phyloP scores from a whole-genome alignment of 2,113 vertebrate genomes.

The Melanerpes aurifrons region DNA sequence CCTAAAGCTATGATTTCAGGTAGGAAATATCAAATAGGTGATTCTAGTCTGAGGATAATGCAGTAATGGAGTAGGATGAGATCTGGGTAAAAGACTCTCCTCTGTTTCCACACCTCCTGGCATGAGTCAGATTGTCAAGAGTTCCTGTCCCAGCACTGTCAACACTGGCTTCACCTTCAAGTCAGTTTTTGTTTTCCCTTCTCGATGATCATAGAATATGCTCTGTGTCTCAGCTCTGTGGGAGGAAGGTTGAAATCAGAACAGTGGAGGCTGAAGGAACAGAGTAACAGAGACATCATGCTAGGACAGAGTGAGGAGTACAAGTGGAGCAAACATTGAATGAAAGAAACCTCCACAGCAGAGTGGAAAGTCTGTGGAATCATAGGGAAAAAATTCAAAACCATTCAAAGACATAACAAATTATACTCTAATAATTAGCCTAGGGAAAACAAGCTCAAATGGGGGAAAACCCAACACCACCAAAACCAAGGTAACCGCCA shows the following conservation, averaged over 20 bases:
- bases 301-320: not conserved
- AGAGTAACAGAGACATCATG: not conserved
- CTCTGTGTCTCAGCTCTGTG: not conserved
- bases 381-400: not conserved
- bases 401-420: not conserved
- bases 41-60: not conserved
- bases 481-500: not conserved
- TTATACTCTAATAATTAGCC: not conserved
- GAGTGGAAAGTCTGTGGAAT: not conserved
- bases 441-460: not conserved
- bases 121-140: not conserved
- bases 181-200: not conserved
- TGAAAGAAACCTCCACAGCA: not conserved
- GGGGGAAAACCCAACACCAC: rapidly evolving
- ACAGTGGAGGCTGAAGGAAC: not conserved
- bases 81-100: not conserved
- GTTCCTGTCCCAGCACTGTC: not conserved
- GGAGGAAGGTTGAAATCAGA: not conserved
- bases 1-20: not conserved
- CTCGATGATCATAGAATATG: not conserved
- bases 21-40: not conserved
- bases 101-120: not conserved
- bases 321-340: not conserved
- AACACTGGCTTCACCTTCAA: not conserved
- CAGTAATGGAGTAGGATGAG: not conserved